Base-by-base conservation (phyloP, 2,113 vertebrate species). In the Tachuris rubrigastra region DNA sequence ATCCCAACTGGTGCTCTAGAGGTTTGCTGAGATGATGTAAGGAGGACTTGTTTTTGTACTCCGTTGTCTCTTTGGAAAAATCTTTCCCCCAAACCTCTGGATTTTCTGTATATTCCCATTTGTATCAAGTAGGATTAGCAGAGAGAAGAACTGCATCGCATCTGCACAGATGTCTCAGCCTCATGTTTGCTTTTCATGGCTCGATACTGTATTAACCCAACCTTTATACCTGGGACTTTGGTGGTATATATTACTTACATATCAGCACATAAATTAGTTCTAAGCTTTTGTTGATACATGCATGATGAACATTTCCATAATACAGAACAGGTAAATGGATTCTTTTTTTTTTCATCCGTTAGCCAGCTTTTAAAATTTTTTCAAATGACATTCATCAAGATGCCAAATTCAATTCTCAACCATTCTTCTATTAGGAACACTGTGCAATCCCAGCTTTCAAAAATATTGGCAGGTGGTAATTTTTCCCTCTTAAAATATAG, bases 381-480 rank as follows among this genome's bases (percentile, higher is more conserved):
- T 91, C 60, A 91, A 75, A 81, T 16, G 42, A 46, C 84, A 89
- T 95, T 94, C n/a, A 89, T 95, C 93, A 87, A 87, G 69, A 60
- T 82, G 80, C 87, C 69, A 95, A 89, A 87, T 89, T 46, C 49
- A 79, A 37, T 92, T 95, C 71, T 85, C 69, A 91, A 53, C 58
- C 79, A 49, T 87, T 87, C 66, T 85, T 95, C 73, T 75, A 37
- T 91, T 91, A 91, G 49, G 49, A 47, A n/a, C 49, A 72, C 31
- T 68, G 37, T 89, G 72, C 52, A 68, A 68, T 72, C 73, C 11
- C 24, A 91, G 89, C 91, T 92, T 92, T 95, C 84, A 92, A 87
- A 95, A 95, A 85, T 94, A 96, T 53, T 91, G 81, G 17, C 93
- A 94, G 77, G 41, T 92, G 69, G 85, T 94, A 94, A 95, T 94